These are phyloP conservation scores for Sebastes cheni DNA, from an alignment of 2,797 vertebrate genomes.

Conservation along the genomic window DNA sequence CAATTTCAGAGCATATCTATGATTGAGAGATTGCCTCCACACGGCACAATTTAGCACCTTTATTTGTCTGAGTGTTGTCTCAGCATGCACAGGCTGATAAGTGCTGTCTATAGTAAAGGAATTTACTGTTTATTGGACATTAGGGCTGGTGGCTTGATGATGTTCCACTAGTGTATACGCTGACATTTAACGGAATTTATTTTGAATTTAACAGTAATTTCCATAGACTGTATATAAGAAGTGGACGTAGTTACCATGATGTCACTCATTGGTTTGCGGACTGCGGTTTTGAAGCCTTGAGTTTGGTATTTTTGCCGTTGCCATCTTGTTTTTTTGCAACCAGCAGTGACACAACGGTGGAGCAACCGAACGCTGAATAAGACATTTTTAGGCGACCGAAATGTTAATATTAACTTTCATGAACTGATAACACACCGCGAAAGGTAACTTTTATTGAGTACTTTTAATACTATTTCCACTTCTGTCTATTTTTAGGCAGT, in stretches of 20 bases:
- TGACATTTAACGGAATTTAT: not conserved
- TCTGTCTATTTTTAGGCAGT: fast-evolving
- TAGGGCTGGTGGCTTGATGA: no score
- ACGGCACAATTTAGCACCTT: no score
- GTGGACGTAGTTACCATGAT: not conserved
- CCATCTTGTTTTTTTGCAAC: not conserved
- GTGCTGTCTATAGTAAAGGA: no score
- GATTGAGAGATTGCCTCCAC: no score
- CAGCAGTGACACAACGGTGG: not conserved
- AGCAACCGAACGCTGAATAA: not conserved
- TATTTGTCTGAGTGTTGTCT: not conserved
- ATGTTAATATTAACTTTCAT: no score
- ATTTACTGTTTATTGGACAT: no score
- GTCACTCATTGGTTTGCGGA: not conserved
- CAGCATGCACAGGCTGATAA: no score
- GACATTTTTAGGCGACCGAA: fast-evolving
- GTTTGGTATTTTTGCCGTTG: not conserved
- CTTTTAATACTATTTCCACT: no score
- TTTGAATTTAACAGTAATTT: not conserved
- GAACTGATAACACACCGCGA: no score
- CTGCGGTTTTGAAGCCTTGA: not conserved
- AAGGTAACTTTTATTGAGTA: no score
- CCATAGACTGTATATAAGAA: not conserved
- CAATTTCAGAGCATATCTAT: no score
- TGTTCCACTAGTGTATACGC: not conserved